Conservation (phyloP, 2,888 invertebrate genomes). For the Eueremaeus valkanovi region DNA sequence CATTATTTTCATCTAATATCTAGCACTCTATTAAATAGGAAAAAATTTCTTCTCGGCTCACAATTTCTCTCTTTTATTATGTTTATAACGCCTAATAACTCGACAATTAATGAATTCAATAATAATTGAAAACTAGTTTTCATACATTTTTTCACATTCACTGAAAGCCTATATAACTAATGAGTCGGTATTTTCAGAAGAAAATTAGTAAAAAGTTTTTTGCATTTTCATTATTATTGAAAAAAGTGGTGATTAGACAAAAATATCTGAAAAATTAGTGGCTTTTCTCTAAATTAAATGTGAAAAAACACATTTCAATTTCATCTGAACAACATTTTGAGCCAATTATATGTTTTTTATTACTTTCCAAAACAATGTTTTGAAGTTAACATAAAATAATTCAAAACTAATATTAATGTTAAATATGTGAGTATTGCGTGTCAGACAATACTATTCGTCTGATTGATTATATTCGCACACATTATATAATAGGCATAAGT, state of each 20-base stretch:
- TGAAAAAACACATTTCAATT: too few species aligned
- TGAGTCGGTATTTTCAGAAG: too few species aligned
- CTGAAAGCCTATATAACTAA: background rate
- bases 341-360: background rate
- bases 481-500: background rate
- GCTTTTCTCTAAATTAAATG: background rate
- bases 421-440: background rate
- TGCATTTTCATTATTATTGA: background rate
- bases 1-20: background rate
- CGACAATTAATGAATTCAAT: background rate
- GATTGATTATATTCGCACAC: constrained; percentile 6
- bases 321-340: background rate
- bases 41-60: too few species aligned
- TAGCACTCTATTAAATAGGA: background rate
- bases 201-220: background rate
- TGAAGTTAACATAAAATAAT: background rate
- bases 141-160: background rate
- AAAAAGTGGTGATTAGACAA: background rate
- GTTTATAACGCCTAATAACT: too few species aligned
- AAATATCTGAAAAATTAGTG: background rate
- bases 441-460: constrained; percentile 1
- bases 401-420: background rate
- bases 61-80: background rate
- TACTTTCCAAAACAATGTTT: background rate
- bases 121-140: background rate